Percentiles rank a stretch among this genome's conserved stretches.
phyloP scores from a whole-genome alignment of 2,797 vertebrate genomes.

The Remorina albescens region DNA sequence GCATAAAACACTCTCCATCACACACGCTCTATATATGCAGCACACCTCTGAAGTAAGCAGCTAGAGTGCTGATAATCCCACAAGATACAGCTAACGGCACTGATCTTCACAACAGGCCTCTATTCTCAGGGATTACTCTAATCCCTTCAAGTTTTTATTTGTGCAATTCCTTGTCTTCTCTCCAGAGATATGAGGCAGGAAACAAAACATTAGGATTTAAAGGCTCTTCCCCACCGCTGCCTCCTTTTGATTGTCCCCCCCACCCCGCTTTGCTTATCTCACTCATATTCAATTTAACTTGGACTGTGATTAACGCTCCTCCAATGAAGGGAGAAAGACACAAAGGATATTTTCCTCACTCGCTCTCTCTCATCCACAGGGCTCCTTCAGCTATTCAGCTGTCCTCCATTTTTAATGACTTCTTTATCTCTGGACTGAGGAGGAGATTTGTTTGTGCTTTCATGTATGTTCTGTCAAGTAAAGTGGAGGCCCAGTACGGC shows the following conservation, averaged over 20 bases:
- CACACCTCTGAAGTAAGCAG: constrained; percentile 72
- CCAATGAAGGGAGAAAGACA: constrained; percentile 75
- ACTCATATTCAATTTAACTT: constrained; percentile 85
- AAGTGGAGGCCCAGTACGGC: constrained; percentile 68
- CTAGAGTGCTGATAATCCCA: constrained; percentile 82
- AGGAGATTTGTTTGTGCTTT: constrained; percentile 84
- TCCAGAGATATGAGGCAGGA: constrained; percentile 78
- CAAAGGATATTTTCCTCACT: constrained; percentile 75
- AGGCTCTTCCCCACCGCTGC: constrained; percentile 73
- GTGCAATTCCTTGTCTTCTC: constrained; percentile 81
- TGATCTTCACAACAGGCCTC: constrained; percentile 77
- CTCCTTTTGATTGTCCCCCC: constrained; percentile 58
- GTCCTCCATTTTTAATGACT: constrained; percentile 85
- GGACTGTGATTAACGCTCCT: constrained; percentile 83
- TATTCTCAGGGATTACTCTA: constrained; percentile 83
- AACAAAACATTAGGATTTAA: constrained; percentile 84
- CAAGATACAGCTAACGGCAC: constrained; percentile 77
- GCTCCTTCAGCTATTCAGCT: constrained; percentile 80
- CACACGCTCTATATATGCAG: constrained; percentile 53
- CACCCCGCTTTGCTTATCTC: constrained; percentile 79
- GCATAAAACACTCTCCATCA: constrained; percentile 54
- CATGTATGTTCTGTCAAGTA: constrained; percentile 77
- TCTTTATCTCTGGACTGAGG: constrained; percentile 82
- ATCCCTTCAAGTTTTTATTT: constrained; percentile 85
- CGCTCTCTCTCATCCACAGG: constrained; percentile 68